A percentile compares a stretch with the other conserved stretches of the same genome.
These are phyloP conservation scores for Tipula lateralis DNA, from an alignment of 2,888 invertebrate genomes.

Conservation along the genomic window DNA sequence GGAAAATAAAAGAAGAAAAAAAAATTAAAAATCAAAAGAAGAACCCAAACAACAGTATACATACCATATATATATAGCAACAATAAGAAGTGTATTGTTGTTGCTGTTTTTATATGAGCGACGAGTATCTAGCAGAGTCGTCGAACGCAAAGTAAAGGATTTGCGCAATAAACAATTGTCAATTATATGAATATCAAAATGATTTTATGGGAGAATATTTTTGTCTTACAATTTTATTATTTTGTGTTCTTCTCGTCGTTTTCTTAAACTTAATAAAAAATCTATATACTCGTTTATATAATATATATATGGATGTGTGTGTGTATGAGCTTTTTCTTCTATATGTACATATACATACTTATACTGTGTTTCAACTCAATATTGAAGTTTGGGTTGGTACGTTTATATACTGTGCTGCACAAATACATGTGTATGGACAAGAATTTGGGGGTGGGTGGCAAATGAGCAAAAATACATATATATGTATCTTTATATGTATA, in stretches of 20 bases:
- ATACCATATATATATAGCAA: neutral
- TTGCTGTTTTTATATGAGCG: neutral
- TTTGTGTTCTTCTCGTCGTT: neutral
- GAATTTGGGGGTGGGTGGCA: neutral
- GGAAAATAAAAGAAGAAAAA: neutral
- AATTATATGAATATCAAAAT: slow-evolving; percentile 19
- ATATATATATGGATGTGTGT: neutral
- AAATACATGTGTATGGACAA: neutral
- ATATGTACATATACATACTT: too few relatives aligned
- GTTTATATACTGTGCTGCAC: neutral
- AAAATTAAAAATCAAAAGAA: neutral
- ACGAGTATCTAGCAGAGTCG: neutral
- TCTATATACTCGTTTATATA: neutral
- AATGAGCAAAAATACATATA: neutral
- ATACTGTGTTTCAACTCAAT: neutral
- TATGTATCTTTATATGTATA: neutral
- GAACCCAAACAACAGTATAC: neutral
- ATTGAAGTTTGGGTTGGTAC: neutral
- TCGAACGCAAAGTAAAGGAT: slow-evolving; percentile 4
- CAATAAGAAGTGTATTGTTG: neutral
- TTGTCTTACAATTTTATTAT: neutral
- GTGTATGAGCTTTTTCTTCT: neutral
- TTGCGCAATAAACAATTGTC: slow-evolving; percentile 19
- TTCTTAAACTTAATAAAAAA: neutral
- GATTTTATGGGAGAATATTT: slow-evolving; percentile 1